Percentiles rank a stretch among this genome's conserved stretches.
phyloP scores from a whole-genome alignment of 2,888 invertebrate genomes.

The Acanthosepion lycidas region DNA sequence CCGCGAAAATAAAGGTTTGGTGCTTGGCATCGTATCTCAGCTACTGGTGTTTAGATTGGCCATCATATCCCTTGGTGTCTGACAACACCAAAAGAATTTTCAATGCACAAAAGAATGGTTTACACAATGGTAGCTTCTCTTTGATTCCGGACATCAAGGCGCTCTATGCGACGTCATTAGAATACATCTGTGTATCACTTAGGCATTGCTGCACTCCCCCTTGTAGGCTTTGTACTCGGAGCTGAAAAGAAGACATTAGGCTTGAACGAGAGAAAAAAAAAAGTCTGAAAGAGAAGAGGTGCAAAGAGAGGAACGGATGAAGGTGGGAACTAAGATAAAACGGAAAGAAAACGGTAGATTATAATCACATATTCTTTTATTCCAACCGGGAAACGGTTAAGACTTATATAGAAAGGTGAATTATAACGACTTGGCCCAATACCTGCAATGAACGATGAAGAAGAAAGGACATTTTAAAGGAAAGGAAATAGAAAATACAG shows the following conservation, averaged over 20 bases:
- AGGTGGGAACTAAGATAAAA: no score
- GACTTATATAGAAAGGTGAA: not conserved
- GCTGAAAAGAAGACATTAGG: constrained; percentile 8
- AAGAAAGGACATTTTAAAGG: not conserved
- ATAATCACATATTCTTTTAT: not conserved
- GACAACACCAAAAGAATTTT: not conserved
- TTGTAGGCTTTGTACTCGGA: not conserved
- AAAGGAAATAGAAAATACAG: not conserved
- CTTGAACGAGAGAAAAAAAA: no score
- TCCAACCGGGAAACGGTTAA: no score
- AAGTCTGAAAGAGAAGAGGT: no score
- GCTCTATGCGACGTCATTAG: not conserved
- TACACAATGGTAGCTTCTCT: not conserved
- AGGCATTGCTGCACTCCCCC: not conserved
- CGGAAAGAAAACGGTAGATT: not conserved
- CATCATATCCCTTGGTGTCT: not conserved
- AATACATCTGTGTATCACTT: not conserved
- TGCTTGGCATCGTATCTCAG: not conserved
- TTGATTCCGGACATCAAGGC: not conserved
- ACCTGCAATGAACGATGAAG: not conserved
- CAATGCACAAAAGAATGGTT: not conserved
- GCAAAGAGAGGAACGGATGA: no score
- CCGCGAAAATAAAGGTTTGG: not conserved
- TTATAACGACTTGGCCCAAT: not conserved
- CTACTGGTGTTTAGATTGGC: not conserved